Base-by-base conservation (phyloP, 2,797 vertebrate species). In the Macropodus opercularis region DNA sequence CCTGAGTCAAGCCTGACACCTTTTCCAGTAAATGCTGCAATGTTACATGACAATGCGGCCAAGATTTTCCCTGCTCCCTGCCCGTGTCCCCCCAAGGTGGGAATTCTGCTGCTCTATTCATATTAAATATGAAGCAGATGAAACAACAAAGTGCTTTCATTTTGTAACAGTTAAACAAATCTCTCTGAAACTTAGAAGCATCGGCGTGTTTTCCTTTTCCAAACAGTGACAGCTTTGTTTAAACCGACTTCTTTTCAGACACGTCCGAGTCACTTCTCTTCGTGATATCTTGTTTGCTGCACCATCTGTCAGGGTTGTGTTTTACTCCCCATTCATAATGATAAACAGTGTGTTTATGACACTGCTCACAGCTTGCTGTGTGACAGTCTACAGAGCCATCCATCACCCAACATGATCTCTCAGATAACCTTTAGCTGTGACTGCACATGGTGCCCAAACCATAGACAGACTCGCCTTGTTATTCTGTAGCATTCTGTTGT, bases 401-500 rank as follows among this genome's bases (percentile, higher is more conserved):
- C 54, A 43, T 82, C 77, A 59, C 72, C 36, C 75, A 14, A 53
- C 52, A 35, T 35, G 53, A 56, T 75, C 56, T 59, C 59, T 26
- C 63, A 47, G 70, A 68, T 80, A 58, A 78, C 74, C 69, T 73
- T 71, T 84, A 46, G 44, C 68, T 41, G 64, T 5, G 59, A 65
- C 52, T n/a, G 44, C 10, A 21, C 50, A 36, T 19, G 55, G 39
- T 24, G 52, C 38, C 40, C 32, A 29, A 24, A 63, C 43, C 69
- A 36, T 68, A 52, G 36, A 56, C 63, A 29, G 52, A 69, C 65
- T 57, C 54, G 49, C 52, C 60, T 19, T 42, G 42, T 26, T 63
- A 44, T 58, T 18, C 56, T 38, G 54, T 54, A 15, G 18, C 18
- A 29, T 54, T 61, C 49, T 61, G 47, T 69, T 70, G 44, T 55